These are phyloP conservation scores for Brenthis ino DNA, from an alignment of 2,888 invertebrate species.

Conservation along the genomic window DNA sequence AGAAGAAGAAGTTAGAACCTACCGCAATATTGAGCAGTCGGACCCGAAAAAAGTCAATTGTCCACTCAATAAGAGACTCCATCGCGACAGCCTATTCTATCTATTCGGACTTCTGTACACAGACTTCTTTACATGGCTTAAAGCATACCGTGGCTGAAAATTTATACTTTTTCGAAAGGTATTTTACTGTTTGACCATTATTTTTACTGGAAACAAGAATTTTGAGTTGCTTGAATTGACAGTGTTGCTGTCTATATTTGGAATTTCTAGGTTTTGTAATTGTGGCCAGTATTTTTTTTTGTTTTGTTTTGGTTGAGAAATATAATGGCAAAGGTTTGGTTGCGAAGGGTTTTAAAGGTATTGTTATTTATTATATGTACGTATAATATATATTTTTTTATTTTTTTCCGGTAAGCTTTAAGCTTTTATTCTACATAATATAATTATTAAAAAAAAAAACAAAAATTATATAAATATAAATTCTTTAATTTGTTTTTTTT, in stretches of 20 bases:
- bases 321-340: background rate
- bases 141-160: constrained; percentile 71
- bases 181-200: constrained; percentile 14
- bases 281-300: constrained; percentile 5
- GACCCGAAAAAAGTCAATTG: constrained; percentile 58
- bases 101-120: constrained; percentile 67
- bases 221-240: constrained; percentile 11
- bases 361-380: no score
- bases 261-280: background rate
- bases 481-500: no score
- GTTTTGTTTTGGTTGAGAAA: background rate
- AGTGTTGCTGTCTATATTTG: constrained; percentile 5
- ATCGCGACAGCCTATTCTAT: constrained; percentile 49
- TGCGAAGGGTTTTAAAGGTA: background rate
- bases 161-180: constrained; percentile 72
- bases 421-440: no score
- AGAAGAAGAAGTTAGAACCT: constrained; percentile 39
- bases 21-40: constrained; percentile 66
- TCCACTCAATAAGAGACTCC: constrained; percentile 50
- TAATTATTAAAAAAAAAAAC: no score
- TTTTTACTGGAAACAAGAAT: background rate
- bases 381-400: no score
- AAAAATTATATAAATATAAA: no score
- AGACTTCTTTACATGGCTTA: constrained; percentile 72
- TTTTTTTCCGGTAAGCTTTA: no score